phyloP scores from a whole-genome alignment of 1,140 invertebrate genomes.

The Macrotrachela quadricornifera region DNA sequence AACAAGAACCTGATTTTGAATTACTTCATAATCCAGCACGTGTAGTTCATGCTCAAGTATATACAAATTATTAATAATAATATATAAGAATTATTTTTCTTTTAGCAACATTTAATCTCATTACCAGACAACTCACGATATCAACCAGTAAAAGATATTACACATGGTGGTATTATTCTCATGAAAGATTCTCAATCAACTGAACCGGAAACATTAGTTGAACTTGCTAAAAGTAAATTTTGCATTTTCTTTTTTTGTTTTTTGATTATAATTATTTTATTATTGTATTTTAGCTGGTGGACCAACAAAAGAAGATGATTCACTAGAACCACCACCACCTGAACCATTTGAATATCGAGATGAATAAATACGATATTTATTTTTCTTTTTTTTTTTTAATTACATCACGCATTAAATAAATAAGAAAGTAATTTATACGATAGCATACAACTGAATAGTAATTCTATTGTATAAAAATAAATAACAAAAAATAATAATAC shows the following conservation, averaged over 20 bases:
- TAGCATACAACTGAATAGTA: too few relatives aligned
- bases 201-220: conserved; percentile 2
- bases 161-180: conserved; percentile 79
- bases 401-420: too few relatives aligned
- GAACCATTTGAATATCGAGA: conserved; percentile 87
- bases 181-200: background rate
- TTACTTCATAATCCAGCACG: conserved; percentile 78
- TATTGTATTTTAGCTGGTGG: conserved; percentile 49
- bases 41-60: conserved; percentile 67
- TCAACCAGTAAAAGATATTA: conserved; percentile 56
- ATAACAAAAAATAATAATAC: too few relatives aligned
- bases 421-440: too few relatives aligned
- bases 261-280: background rate
- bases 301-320: conserved; percentile 69
- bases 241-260: background rate
- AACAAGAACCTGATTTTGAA: conserved; percentile 59
- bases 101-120: conserved; percentile 52
- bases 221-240: background rate
- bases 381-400: too few relatives aligned
- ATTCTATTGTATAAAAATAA: too few relatives aligned
- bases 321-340: conserved; percentile 76
- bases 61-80: too few relatives aligned
- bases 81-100: too few relatives aligned
- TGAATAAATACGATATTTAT: too few relatives aligned
- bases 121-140: conserved; percentile 58